Percentiles rank a stretch among this genome's conserved stretches.
phyloP scores from a whole-genome alignment of 2,113 vertebrate species.

The Onychostruthus taczanowskii region DNA sequence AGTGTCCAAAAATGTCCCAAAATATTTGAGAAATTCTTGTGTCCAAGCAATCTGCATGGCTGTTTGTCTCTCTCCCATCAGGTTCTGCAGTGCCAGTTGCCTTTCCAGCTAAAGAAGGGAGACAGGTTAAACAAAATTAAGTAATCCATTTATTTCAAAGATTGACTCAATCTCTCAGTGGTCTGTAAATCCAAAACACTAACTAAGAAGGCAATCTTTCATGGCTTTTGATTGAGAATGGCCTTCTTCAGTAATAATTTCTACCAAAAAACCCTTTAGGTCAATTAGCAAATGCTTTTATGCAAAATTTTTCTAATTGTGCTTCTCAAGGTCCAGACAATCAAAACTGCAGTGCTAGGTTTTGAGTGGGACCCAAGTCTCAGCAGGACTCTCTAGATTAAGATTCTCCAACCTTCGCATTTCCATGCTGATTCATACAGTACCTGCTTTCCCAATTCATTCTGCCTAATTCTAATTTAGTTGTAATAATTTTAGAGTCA shows the following conservation, averaged over 20 bases:
- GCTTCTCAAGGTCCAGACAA: not conserved
- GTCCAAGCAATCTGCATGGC: conserved; percentile 90
- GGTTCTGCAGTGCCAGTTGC: conserved; percentile 87
- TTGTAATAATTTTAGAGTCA: not conserved
- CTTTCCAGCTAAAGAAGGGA: conserved; percentile 81
- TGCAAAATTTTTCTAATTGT: not conserved
- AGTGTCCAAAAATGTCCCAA: conserved; percentile 78
- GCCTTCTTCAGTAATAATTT: not conserved
- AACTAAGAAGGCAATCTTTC: not conserved
- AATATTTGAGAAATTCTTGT: conserved; percentile 88
- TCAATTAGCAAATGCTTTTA: not conserved
- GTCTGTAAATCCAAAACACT: not conserved
- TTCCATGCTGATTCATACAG: not conserved
- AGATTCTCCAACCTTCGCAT: not conserved
- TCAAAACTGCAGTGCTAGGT: not conserved
- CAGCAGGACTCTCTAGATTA: not conserved
- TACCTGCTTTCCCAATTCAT: not conserved
- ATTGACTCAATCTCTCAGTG: not conserved
- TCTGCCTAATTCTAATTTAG: not conserved
- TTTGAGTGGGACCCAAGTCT: not conserved
- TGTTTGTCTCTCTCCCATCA: conserved; percentile 88
- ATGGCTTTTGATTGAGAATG: not conserved
- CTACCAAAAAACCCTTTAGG: not conserved
- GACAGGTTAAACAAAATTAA: conserved; percentile 6
- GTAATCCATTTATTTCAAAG: not conserved